Evolutionary conservation across 2,888 invertebrate species (phyloP), one percentile per base, ranked within the genome.

Genomic region (Drosophila pseudotakahashii): DNA sequence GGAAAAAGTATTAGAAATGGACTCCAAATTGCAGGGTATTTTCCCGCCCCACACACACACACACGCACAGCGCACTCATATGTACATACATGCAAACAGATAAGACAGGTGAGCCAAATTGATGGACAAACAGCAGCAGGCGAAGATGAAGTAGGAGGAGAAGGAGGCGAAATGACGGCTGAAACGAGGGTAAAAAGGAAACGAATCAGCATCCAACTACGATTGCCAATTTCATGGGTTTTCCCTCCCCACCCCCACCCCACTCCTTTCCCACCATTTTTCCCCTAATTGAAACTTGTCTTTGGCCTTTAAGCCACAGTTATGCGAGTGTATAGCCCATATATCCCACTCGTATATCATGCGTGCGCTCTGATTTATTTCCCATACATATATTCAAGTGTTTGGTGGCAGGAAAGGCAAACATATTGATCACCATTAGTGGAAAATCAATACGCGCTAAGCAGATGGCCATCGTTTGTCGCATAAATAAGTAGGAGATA

Each of bases 271-370:
- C 26, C 26, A 26, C 26, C n/a, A 2, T 19, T 14, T 11, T 19
- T 30, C 14, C 44, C 30, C 61, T 62, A 61, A 61, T 61, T 61
- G 61, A 61, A 61, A 61, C 45, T 62, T 37, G 45, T 62, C 62
- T 48, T 48, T 34, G 48, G 48, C 32, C 36, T 63, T 30, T 30
- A 37, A 37, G 62, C 44, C 1, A n/a, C 9, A 55, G n/a, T 13
- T 19, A 39, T 32, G 10, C 37, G 30, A 11, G 23, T 19, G 30
- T 13, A 48, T 48, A 48, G 32, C 14, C 47, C 47, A 47, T 13
- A 48, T 48, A 48, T 16, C 14, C 47, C 47, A 47, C 16, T 16
- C 47, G 19, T 48, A 19, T 34, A 7, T 48, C 48, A 48, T 34
- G 48, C 48, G 48, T 34, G 34, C 7, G 48, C 48, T 48, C 48